Evolutionary conservation across 2,888 invertebrate species (phyloP), one percentile per base, ranked within the genome.

Genomic region (Trichopoda pennipes): DNA sequence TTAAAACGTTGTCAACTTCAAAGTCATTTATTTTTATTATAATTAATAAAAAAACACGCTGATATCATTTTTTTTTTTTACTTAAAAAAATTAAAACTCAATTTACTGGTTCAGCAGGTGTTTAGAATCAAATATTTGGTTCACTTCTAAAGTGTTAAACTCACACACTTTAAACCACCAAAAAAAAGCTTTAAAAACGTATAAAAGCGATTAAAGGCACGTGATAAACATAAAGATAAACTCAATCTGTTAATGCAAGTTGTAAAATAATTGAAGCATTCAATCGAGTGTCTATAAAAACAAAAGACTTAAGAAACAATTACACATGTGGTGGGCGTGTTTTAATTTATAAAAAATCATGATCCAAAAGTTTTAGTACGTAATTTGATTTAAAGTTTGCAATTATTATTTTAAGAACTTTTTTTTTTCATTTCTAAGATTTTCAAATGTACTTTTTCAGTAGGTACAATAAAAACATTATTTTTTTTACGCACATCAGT

Each of bases 21-120:
- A 77, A 77, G 49, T 42, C 63, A 49, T 49, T 42, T 60, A 56
- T 42, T 51, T 28, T 49, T 68, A 12, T 35, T 60, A 32, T 68
- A 12, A 35, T 35, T 51, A 21, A 38, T 60, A 49, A 53, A 17
- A 35, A 21, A n/a, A 51, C 16, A 60, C 9, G 9, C 17, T 17
- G 49, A 72, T 53, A n/a, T 55, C 51, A 55, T 55, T n/a, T 60
- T 60, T 2, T 44, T n/a, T 17, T 17, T 23, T 35, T 66, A 44
- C 58, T 49, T 66, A 32, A n/a, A 51, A 7, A 6, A 42, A 38
- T 42, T 55, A 1, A 28, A 63, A 55, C 55, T 70, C 28, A 49
- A 77, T 49, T 66, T 69, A 74, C 73, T 72, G 56, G 72, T 77
- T 73, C 42, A 32, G 38, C 72, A 68, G 72, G 77, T 68, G 81